These are phyloP conservation scores for Dicrostonyx torquatus DNA, from an alignment of 2,797 vertebrate genomes.

Conservation along the genomic window DNA sequence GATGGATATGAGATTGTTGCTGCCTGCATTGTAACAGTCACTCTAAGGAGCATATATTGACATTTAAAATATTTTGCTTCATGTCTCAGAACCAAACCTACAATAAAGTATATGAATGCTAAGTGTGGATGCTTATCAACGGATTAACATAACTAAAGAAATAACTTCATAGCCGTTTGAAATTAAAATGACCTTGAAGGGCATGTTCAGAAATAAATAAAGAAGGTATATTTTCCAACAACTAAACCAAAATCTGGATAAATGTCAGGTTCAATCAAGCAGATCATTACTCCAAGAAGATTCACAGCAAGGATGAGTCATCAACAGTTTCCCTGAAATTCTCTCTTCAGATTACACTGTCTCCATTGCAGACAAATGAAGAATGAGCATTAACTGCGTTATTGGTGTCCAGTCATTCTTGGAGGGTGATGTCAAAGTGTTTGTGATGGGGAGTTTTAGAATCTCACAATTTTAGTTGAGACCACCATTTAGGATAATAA, in stretches of 20 bases:
- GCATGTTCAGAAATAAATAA: not conserved
- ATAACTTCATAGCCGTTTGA: not conserved
- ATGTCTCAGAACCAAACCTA: not conserved
- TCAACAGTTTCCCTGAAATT: constrained; percentile 9
- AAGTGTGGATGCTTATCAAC: not conserved
- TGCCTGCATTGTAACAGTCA: not conserved
- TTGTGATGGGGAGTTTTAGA: not conserved
- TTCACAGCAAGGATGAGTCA: not conserved
- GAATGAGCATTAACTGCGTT: constrained; percentile 42
- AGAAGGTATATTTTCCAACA: not conserved
- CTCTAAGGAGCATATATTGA: not conserved
- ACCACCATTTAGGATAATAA: not conserved
- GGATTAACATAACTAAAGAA: not conserved
- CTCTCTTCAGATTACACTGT: not conserved
- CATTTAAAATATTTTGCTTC: not conserved
- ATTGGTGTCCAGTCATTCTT: constrained; percentile 6
- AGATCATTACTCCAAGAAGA: not conserved
- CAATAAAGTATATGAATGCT: not conserved
- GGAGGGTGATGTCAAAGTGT: not conserved
- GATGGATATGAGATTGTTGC: not conserved
- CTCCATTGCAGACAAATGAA: constrained; percentile 45
- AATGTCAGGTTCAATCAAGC: not conserved
- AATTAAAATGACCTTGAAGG: not conserved
- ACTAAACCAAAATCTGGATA: not conserved
- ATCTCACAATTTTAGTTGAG: constrained; percentile 3